Evolutionary conservation across 2,113 vertebrate species (phyloP).

Genomic region (Alligator sinensis): DNA sequence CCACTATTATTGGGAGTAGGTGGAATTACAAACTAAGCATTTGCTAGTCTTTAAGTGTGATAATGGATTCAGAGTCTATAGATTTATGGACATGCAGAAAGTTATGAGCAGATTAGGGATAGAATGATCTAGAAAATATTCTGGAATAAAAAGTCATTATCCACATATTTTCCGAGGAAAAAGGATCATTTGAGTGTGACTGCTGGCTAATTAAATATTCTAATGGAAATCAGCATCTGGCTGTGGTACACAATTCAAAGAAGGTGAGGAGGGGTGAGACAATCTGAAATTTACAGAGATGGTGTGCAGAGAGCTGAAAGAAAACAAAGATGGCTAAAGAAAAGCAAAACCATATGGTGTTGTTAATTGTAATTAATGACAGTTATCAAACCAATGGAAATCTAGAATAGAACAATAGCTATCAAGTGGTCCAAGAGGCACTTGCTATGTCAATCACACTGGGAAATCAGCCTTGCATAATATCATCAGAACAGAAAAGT

Average conservation of each 20-base stretch:
- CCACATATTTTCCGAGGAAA: background rate
- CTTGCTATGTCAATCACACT: background rate
- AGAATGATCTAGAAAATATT: background rate
- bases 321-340: background rate
- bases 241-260: background rate
- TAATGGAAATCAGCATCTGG: background rate
- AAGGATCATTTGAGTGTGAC: background rate
- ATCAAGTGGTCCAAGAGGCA: background rate
- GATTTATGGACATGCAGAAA: background rate
- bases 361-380: constrained; percentile 8
- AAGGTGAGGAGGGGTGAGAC: background rate
- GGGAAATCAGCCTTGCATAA: background rate
- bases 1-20: background rate
- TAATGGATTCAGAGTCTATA: background rate
- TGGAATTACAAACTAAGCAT: no score
- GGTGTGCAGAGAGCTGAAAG: background rate
- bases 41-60: background rate
- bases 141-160: background rate
- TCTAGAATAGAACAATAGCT: background rate
- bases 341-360: background rate
- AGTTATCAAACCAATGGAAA: background rate
- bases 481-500: background rate
- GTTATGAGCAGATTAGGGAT: background rate
- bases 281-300: background rate
- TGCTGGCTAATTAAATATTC: background rate